Base-by-base conservation (phyloP, 2,797 vertebrate species). In the Pipistrellus pygmaeus region DNA sequence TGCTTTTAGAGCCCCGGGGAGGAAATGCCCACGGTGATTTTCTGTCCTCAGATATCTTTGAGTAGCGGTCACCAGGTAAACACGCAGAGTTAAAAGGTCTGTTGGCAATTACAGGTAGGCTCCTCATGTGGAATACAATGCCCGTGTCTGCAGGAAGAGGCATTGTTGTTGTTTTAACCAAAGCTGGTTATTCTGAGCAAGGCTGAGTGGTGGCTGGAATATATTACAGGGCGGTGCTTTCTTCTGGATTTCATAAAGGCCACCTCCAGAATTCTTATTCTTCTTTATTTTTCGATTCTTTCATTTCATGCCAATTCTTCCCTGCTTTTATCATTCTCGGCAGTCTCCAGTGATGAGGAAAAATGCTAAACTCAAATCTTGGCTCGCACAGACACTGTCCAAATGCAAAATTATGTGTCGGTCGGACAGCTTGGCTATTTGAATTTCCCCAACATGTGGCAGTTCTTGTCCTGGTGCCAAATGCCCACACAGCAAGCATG, bases 401-500 rank as follows among this genome's bases (percentile, higher is more conserved):
- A 96, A 93, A 87, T 81, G 76, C 83, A 90, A 30, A 20, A 68
- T 71, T 73, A 27, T 57, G 62, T 46, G 80, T 90, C 2, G 20
- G 69, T 84, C 90, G 87, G 91, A 75, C 68, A 78, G 90, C 88
- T 94, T 6, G 0, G 88, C 94, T 93, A 21, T 92, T 97, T 96
- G 90, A 90, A 92, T 85, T 90, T 93, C 89, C 77, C 85, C 44
- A 73, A 6, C 85, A 89, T 41, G 38, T 78, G 57, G 76, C 60
- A 62, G 53, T 23, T 87, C 88, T 89, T 93, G 93, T 96, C 83
- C 88, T 92, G 35, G 69, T 92, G 95, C 95, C 95, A 95, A 95
- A 73, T 73, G 68, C 76, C 83, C 53, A 30, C 66, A 77, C 87
- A 35, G 25, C 7, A 3, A 77, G 64, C n/a, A 5, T 17, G 53